phyloP scores from a whole-genome alignment of 2,113 vertebrate genomes.

The Hyperoodon ampullatus region DNA sequence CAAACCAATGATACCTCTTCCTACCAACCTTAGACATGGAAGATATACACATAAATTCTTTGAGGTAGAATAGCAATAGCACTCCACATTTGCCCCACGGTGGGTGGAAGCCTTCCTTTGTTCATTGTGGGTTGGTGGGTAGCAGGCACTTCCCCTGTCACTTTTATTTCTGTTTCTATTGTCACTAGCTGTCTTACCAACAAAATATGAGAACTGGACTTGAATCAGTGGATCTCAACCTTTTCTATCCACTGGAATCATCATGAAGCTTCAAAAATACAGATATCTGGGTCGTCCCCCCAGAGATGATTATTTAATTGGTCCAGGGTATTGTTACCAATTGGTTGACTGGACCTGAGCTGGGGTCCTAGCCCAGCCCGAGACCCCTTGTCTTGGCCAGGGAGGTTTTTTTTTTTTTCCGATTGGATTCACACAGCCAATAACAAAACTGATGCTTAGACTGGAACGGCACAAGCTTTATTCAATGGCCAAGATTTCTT shows the following conservation, averaged over 20 bases:
- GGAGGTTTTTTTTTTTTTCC: too few relatives aligned
- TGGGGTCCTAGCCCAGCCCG: too few relatives aligned
- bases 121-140: not conserved
- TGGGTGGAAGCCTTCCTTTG: not conserved
- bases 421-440: too few relatives aligned
- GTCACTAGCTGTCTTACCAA: not conserved
- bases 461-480: too few relatives aligned
- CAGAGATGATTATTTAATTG: not conserved
- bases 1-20: not conserved
- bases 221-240: not conserved
- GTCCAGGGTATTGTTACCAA: not conserved
- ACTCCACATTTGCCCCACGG: not conserved
- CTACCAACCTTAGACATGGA: not conserved
- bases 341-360: too few relatives aligned
- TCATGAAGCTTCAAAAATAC: not conserved
- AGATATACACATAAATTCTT: constrained; percentile 3
- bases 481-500: too few relatives aligned
- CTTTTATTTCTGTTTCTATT: not conserved
- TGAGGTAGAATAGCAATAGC: not conserved
- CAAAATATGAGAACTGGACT: not conserved
- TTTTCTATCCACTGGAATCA: too few relatives aligned
- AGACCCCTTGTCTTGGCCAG: too few relatives aligned
- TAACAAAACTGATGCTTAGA: too few relatives aligned
- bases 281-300: not conserved
- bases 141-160: not conserved